phyloP scores from a whole-genome alignment of 2,113 vertebrate species.

The Taurulus bubalis region DNA sequence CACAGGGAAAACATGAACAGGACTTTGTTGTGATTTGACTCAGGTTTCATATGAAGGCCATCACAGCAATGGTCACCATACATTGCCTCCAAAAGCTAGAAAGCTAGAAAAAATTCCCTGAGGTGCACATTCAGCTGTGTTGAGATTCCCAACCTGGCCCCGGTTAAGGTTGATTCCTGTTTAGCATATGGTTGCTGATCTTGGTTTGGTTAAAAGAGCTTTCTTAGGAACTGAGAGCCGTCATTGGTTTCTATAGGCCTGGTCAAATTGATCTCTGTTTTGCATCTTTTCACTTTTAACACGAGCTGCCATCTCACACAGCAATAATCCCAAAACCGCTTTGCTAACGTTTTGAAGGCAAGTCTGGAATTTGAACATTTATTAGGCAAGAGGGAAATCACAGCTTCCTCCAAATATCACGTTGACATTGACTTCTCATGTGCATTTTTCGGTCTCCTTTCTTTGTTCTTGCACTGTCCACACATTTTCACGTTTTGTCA shows the following conservation, averaged over 20 bases:
- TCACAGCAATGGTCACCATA: constrained; percentile 82
- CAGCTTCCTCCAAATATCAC: constrained; percentile 74
- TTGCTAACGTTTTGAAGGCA: constrained; percentile 82
- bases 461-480: constrained; percentile 58
- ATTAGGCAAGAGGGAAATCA: constrained; percentile 76
- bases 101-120: constrained; percentile 83
- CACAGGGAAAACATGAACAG: constrained; percentile 47
- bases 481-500: constrained; percentile 70
- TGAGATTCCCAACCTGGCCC: constrained; percentile 78
- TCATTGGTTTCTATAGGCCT: constrained; percentile 62
- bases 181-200: constrained; percentile 61
- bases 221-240: constrained; percentile 76
- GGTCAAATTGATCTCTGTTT: constrained; percentile 52
- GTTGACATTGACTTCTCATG: constrained; percentile 68
- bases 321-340: constrained; percentile 74
- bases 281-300: constrained; percentile 58
- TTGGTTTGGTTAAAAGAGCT: constrained; percentile 77
- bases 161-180: constrained; percentile 66
- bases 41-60: constrained; percentile 70
- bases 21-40: constrained; percentile 66
- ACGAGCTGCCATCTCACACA: constrained; percentile 80
- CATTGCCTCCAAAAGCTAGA: constrained; percentile 83
- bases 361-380: constrained; percentile 76
- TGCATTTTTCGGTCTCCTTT: constrained; percentile 64
- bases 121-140: constrained; percentile 84